A percentile compares a stretch with the other conserved stretches of the same genome.
Evolutionary conservation across 2,888 invertebrate species (phyloP).

Genomic region (Rhodophaea formosa): DNA sequence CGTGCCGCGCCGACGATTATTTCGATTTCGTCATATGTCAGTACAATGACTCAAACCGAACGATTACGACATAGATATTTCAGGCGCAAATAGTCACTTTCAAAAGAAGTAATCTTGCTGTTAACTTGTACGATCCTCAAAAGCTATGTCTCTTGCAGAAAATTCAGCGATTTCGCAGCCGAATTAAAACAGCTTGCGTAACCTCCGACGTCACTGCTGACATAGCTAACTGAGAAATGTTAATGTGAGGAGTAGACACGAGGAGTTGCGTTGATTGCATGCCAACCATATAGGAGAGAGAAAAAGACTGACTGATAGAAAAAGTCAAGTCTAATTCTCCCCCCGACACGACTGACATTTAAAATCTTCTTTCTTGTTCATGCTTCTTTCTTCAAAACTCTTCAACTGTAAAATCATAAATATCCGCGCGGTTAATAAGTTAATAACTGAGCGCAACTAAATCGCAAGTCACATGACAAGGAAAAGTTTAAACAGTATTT

Average conservation of each 20-base stretch:
- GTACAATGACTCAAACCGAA: slow-evolving; percentile 60
- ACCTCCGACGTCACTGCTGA: slow-evolving; percentile 77
- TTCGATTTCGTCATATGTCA: slow-evolving; percentile 63
- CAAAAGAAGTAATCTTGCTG: slow-evolving; percentile 25
- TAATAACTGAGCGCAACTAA: slow-evolving; percentile 29
- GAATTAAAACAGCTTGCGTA: slow-evolving; percentile 73
- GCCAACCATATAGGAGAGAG: slow-evolving; percentile 87
- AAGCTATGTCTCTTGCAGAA: slow-evolving; percentile 66
- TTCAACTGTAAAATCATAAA: slow-evolving; percentile 27
- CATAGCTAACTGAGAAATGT: slow-evolving; percentile 36
- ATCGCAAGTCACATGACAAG: slow-evolving; percentile 52
- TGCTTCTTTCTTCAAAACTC: slow-evolving; percentile 41
- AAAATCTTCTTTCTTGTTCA: slow-evolving; percentile 31
- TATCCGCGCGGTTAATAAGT: slow-evolving; percentile 31
- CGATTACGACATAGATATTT: slow-evolving; percentile 59
- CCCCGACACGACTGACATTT: slow-evolving; percentile 80
- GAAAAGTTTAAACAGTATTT: slow-evolving; percentile 44
- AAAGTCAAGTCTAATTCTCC: slow-evolving; percentile 85
- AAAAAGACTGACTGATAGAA: slow-evolving; percentile 87
- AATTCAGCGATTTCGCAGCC: slow-evolving; percentile 77
- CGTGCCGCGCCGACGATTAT: slow-evolving; percentile 54
- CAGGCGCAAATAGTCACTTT: slow-evolving; percentile 34
- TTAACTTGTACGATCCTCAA: slow-evolving; percentile 20
- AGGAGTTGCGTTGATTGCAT: slow-evolving; percentile 49
- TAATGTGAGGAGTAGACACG: slow-evolving; percentile 26